These are phyloP conservation scores for Allobates femoralis DNA, from an alignment of 2,797 vertebrate genomes.

Conservation along the genomic window DNA sequence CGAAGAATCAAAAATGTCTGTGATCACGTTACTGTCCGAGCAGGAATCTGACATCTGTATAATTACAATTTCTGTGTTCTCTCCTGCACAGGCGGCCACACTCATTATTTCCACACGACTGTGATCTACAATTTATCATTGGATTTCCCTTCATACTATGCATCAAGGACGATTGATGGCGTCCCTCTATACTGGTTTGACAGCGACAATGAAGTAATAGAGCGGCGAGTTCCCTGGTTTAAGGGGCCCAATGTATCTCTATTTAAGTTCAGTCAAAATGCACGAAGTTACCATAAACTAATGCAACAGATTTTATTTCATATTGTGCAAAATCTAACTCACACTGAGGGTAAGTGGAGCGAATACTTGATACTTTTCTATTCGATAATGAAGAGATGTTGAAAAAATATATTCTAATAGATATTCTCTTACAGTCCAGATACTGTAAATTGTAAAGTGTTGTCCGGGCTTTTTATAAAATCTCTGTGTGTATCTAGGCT, in stretches of 20 bases:
- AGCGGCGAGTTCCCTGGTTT: background rate
- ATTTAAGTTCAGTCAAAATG: background rate
- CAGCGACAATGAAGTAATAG: background rate
- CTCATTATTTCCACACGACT: slow-evolving; percentile 3
- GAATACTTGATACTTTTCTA: too few relatives aligned
- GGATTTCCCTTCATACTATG: background rate
- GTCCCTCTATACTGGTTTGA: background rate
- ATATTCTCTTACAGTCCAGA: too few relatives aligned
- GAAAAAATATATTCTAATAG: too few relatives aligned
- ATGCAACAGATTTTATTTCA: too few relatives aligned
- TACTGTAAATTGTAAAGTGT: too few relatives aligned
- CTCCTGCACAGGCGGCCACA: background rate
- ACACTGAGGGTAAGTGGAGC: background rate
- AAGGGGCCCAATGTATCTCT: background rate
- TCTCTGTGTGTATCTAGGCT: too few relatives aligned
- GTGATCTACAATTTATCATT: background rate
- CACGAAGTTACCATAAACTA: background rate
- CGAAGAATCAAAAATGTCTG: too few relatives aligned
- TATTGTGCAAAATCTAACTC: background rate
- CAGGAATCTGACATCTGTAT: too few relatives aligned
- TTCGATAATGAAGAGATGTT: too few relatives aligned
- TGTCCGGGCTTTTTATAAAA: too few relatives aligned
- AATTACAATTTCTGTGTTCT: too few relatives aligned
- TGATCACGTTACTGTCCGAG: too few relatives aligned
- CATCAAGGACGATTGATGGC: background rate